Conservation (phyloP, 2,888 invertebrate genomes). For the Brassicogethes aeneus region DNA sequence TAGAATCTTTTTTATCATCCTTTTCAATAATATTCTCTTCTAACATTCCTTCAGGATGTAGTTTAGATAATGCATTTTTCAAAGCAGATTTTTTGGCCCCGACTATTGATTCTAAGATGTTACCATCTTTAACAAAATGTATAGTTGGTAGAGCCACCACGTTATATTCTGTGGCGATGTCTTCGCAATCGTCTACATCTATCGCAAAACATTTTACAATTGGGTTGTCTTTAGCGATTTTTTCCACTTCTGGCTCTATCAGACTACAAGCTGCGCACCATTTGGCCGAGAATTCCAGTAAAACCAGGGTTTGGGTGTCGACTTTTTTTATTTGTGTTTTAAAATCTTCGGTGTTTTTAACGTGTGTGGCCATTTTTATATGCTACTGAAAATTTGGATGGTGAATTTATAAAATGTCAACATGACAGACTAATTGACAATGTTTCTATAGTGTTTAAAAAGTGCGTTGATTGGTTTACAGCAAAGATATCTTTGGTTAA, state of each 20-base stretch:
- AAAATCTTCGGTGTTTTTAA: not conserved
- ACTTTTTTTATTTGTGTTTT: not conserved
- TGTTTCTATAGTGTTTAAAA: no score
- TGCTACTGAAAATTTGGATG: no score
- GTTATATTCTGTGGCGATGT: not conserved
- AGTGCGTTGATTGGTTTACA: no score
- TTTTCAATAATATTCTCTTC: not conserved
- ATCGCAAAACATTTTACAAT: not conserved
- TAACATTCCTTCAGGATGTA: not conserved
- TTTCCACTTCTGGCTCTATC: not conserved
- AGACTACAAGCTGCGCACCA: not conserved
- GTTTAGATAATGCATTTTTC: not conserved
- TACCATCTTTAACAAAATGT: not conserved
- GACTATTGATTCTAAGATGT: not conserved
- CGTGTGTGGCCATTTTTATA: not conserved
- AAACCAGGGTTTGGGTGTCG: not conserved
- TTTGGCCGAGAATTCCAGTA: not conserved
- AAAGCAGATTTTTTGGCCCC: not conserved
- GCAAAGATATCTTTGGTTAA: no score
- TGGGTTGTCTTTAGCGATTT: not conserved
- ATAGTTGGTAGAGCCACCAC: not conserved
- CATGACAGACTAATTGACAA: no score
- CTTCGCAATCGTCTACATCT: not conserved
- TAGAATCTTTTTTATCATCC: not conserved
- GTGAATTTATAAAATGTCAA: no score